phyloP scores from a whole-genome alignment of 2,888 invertebrate genomes.

The Minunthozetes semirufus region DNA sequence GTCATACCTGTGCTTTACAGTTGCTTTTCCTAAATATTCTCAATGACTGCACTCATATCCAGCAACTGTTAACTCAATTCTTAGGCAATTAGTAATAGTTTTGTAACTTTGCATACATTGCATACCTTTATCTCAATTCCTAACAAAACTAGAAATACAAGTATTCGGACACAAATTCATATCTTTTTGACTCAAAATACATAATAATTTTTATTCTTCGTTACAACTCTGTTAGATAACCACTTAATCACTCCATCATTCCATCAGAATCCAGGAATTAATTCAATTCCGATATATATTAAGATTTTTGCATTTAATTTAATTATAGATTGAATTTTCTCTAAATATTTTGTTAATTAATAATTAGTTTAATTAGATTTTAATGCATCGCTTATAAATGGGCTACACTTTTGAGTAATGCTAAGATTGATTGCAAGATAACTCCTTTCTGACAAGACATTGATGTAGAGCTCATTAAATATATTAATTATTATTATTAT shows the following conservation, averaged over 20 bases:
- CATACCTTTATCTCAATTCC: background rate
- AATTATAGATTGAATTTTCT: background rate
- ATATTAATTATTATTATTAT: background rate
- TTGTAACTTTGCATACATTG: background rate
- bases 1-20: conserved; percentile 16
- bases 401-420: background rate
- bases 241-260: too few species aligned
- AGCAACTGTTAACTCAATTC: background rate
- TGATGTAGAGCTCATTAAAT: background rate
- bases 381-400: background rate
- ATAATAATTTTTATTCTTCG: too few species aligned
- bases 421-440: background rate
- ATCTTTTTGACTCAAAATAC: too few species aligned
- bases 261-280: too few species aligned
- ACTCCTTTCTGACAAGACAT: background rate
- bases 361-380: background rate
- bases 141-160: background rate
- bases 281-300: too few species aligned
- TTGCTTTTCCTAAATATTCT: background rate
- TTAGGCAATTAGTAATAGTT: background rate
- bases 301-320: background rate
- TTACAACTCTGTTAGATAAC: too few species aligned
- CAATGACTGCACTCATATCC: background rate
- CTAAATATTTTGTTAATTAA: background rate
- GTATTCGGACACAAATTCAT: background rate